Base-by-base conservation (phyloP, 1,140 invertebrate species). In the Drosophila teissieri region DNA sequence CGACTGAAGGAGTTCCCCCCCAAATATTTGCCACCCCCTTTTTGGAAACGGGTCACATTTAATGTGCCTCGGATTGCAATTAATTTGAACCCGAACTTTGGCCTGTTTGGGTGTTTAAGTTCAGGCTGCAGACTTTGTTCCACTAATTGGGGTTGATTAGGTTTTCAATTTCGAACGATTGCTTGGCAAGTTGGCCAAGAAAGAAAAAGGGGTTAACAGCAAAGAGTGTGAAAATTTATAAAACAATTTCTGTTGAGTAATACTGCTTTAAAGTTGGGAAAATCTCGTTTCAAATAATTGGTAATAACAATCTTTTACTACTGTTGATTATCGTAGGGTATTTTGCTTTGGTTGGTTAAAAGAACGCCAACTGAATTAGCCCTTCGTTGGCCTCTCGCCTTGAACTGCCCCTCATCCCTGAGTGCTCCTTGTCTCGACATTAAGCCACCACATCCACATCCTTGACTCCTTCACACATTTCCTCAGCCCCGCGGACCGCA, bases 51-150 rank as follows among this genome's bases (percentile, higher is more conserved):
- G 52, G 52, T 86, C 83, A 79, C 79, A 88, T 86, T 86, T 82
- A 86, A 86, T 86, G 79, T 61, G 61, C 72, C 83, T 86, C 82
- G 74, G 69, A 86, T 86, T 86, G 82, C 82, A 88, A 86, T 86
- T 86, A 88, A 86, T 86, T 88, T 86, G 83, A 86, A 82, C 82
- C 74, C 57, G 53, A 83, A 84, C 65, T 76, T 44, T 62, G 56
- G 60, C 39, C 58, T 64, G 67, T 69, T 70, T 8, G 61, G 61
- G 61, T 73, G 69, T 70, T 52, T 42, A 54, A 69, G 57, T 61
- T 83, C 67, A 55, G 78, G 72, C 49, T 19, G 12, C 34, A 34
- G 57, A 27, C 56, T 31, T 31, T 31, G 31, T 31, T 8, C 37
- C 67, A 63, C 31, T 84, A 84, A 84, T 84, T 84, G 80, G 65